Evolutionary conservation across 2,888 invertebrate species (phyloP).

Genomic region (Pristionchus entomophagus): DNA sequence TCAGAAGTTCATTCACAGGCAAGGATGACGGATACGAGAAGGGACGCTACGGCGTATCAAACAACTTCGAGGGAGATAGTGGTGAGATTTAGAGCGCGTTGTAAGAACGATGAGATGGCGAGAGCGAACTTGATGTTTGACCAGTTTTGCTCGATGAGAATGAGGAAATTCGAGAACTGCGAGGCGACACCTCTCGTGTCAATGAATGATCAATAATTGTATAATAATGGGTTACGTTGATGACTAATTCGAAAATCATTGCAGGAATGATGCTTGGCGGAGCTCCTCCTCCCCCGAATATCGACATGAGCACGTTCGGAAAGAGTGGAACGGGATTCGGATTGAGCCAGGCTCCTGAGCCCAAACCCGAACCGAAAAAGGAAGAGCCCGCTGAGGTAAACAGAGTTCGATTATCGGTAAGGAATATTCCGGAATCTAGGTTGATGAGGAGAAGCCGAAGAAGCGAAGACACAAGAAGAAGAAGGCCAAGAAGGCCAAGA

Average conservation of each 20-base stretch:
- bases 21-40: slow-evolving; percentile 61
- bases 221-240: background rate
- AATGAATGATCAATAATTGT: background rate
- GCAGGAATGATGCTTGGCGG: slow-evolving; percentile 39
- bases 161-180: background rate
- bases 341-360: background rate
- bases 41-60: slow-evolving; percentile 58
- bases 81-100: slow-evolving; percentile 49
- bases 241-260: background rate
- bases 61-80: slow-evolving; percentile 60
- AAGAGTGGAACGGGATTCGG: slow-evolving; percentile 24
- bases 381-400: background rate
- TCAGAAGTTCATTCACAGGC: slow-evolving; percentile 6
- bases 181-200: background rate
- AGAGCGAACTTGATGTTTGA: background rate
- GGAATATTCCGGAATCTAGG: too few species aligned
- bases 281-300: background rate
- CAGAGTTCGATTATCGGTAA: background rate
- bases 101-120: background rate
- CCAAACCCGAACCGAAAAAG: background rate
- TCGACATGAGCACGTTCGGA: slow-evolving; percentile 9
- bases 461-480: slow-evolving; percentile 35
- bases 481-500: slow-evolving; percentile 11
- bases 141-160: background rate
- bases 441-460: slow-evolving; percentile 22